phyloP scores from a whole-genome alignment of 1,140 invertebrate species.

The Zaprionus camerounensis region DNA sequence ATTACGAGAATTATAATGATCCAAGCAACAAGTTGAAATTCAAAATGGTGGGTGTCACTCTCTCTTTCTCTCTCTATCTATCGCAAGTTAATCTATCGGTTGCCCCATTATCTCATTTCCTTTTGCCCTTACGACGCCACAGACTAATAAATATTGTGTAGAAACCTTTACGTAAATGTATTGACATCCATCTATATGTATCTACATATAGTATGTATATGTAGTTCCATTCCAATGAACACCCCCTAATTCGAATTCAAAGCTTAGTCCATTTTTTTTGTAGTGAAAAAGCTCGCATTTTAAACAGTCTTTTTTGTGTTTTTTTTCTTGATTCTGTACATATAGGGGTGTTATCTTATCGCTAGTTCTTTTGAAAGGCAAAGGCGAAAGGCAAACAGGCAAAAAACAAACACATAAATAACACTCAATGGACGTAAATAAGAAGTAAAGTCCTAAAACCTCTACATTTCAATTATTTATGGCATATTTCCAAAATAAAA shows the following conservation, averaged over 20 bases:
- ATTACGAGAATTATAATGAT: conserved; percentile 26
- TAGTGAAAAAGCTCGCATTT: neutral
- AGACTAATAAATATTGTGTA: conserved; percentile 1
- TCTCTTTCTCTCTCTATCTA: neutral
- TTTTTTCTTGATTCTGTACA: neutral
- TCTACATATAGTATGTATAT: neutral
- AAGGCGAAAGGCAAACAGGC: conserved; percentile 13
- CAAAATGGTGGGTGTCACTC: conserved; percentile 54
- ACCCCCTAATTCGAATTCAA: neutral
- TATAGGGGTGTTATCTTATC: conserved; percentile 35
- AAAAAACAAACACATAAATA: conserved; percentile 9
- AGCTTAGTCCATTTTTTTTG: neutral
- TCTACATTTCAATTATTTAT: conserved; percentile 12
- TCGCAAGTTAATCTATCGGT: neutral
- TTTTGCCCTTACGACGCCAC: conserved; percentile 8
- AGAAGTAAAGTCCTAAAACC: conserved; percentile 4
- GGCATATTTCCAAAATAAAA: conserved; percentile 10
- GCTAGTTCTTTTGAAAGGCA: conserved; percentile 18
- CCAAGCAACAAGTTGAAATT: conserved; percentile 41
- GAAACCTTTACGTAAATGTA: neutral
- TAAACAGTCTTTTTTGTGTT: neutral
- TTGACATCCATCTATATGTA: neutral
- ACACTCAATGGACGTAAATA: neutral
- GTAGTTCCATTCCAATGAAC: neutral
- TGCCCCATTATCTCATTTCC: conserved; percentile 25